Evolutionary conservation across 2,113 vertebrate species (phyloP).

Genomic region (Taxidea taxus): DNA sequence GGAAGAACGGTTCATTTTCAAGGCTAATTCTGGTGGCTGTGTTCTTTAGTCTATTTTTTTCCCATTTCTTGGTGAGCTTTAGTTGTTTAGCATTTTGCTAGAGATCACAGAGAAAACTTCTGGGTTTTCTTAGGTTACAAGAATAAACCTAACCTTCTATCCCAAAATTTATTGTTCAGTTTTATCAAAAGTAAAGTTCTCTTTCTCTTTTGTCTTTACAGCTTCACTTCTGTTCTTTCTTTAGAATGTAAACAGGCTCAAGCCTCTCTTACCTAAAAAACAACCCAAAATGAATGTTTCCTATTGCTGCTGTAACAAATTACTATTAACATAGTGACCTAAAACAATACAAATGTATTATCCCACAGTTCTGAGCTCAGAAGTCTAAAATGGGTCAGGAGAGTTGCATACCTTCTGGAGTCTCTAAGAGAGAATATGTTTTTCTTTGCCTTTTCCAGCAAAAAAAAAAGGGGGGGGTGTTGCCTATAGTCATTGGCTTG

Average conservation of each 20-base stretch:
- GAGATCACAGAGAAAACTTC: neutral
- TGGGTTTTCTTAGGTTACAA: neutral
- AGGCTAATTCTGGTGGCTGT: neutral
- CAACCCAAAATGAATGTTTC: neutral
- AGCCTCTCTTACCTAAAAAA: neutral
- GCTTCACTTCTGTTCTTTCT: neutral
- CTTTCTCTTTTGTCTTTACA: neutral
- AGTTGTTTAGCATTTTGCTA: neutral
- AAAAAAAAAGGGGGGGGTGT: neutral
- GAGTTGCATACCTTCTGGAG: neutral
- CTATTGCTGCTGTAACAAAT: neutral
- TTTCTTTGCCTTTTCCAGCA: neutral
- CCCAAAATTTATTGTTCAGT: neutral
- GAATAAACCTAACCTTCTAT: neutral
- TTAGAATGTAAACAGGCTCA: neutral
- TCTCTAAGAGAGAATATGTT: neutral
- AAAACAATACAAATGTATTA: neutral
- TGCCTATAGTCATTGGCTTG: neutral
- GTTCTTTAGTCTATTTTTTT: neutral
- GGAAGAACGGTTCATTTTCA: neutral
- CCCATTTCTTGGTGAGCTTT: neutral
- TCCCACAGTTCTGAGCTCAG: neutral
- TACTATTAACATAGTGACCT: neutral
- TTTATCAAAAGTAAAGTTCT: neutral
- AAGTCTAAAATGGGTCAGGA: neutral